Conservation (phyloP, 53 echinoderm and acorn worm species). For the Stichopus horrens region DNA sequence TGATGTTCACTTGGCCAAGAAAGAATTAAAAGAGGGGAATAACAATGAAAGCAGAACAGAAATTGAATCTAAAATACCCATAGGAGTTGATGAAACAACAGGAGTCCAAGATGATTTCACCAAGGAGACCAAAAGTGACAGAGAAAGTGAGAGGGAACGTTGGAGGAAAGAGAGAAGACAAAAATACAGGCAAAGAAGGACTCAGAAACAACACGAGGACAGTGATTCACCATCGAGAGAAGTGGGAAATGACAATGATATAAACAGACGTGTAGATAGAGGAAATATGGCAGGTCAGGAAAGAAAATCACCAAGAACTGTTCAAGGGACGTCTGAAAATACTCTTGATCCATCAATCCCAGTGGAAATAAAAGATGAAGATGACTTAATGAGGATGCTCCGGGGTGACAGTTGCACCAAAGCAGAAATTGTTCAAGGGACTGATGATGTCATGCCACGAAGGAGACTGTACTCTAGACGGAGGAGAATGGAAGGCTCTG, state of each 20-base stretch:
- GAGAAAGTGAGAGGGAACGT: conserved; percentile 29
- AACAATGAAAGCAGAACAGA: background rate
- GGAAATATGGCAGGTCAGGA: background rate
- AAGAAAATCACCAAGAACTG: background rate
- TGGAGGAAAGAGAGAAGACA: conserved; percentile 35
- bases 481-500: conserved; percentile 22
- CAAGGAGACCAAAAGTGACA: background rate
- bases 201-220: background rate
- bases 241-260: background rate
- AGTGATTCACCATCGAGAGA: background rate
- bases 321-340: background rate
- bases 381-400: conserved; percentile 76
- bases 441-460: conserved; percentile 40
- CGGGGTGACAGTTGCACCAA: conserved; percentile 55
- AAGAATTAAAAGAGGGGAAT: background rate
- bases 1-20: background rate
- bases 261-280: background rate
- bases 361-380: conserved; percentile 60
- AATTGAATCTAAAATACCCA: background rate
- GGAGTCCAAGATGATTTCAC: conserved; percentile 2
- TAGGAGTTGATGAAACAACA: background rate
- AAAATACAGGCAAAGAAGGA: conserved; percentile 21
- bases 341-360: background rate
- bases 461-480: background rate
- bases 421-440: conserved; percentile 34